Evolutionary conservation across 2,888 invertebrate species (phyloP).

Genomic region (Ferrisia virgata): DNA sequence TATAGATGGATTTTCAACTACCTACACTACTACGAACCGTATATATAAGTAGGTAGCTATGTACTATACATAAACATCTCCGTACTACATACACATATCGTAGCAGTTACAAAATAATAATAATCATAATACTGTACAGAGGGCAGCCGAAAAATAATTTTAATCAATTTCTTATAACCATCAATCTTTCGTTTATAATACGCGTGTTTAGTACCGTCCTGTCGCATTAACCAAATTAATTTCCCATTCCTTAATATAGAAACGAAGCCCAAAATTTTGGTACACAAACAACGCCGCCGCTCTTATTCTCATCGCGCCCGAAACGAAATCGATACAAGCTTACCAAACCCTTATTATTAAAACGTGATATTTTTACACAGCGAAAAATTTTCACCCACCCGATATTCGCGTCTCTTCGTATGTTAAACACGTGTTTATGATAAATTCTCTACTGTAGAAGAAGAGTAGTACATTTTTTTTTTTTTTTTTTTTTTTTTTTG

Average conservation of each 20-base stretch:
- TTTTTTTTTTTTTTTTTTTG: too few species aligned
- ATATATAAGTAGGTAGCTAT: too few species aligned
- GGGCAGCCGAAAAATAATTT: background rate
- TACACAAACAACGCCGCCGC: conserved; percentile 1
- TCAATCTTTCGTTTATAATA: conserved; percentile 22
- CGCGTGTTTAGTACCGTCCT: conserved; percentile 2
- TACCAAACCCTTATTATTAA: conserved; percentile 24
- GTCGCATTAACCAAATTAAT: conserved; percentile 28
- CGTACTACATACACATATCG: background rate
- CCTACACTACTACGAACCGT: too few species aligned
- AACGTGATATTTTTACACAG: conserved; percentile 4
- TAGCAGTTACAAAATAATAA: too few species aligned
- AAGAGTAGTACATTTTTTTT: too few species aligned
- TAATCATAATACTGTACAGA: too few species aligned
- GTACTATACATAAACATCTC: too few species aligned
- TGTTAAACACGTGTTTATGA: conserved; percentile 6
- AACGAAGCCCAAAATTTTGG: conserved; percentile 16
- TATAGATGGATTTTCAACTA: too few species aligned
- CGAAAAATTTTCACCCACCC: background rate
- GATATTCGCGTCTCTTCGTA: background rate
- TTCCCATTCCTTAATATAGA: conserved; percentile 15
- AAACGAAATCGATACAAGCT: conserved; percentile 21
- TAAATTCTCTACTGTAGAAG: background rate
- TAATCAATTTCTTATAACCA: conserved; percentile 16
- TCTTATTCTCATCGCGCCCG: background rate